Percentiles rank a stretch among this genome's conserved stretches.
These are phyloP conservation scores for Morinoia aosen DNA, from an alignment of 2,888 invertebrate genomes.

Conservation along the genomic window DNA sequence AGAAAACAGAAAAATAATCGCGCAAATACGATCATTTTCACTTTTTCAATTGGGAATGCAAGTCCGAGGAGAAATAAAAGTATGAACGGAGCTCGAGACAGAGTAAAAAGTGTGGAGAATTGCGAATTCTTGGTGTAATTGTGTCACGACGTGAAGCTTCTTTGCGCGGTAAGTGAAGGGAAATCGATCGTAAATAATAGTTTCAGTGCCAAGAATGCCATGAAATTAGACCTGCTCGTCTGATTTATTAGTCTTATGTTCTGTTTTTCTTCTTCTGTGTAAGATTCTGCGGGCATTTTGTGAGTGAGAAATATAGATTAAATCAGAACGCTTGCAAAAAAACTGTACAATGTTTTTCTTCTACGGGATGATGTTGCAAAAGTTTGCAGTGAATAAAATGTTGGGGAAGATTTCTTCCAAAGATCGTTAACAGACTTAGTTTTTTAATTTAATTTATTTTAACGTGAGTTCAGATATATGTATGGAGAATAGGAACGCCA, in stretches of 20 bases:
- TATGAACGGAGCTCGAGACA: neutral
- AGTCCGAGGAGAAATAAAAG: neutral
- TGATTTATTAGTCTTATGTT: neutral
- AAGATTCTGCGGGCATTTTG: neutral
- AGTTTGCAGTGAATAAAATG: too few species aligned
- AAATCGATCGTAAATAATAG: neutral
- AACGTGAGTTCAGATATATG: too few species aligned
- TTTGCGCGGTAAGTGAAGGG: neutral
- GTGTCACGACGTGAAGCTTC: neutral
- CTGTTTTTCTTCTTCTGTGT: neutral
- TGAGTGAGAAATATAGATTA: neutral
- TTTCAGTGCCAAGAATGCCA: neutral
- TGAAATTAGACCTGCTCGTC: neutral
- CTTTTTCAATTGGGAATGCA: neutral
- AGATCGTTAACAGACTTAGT: too few species aligned
- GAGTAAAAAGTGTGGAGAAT: neutral
- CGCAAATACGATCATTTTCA: neutral
- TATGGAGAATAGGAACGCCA: too few species aligned
- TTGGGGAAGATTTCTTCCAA: too few species aligned
- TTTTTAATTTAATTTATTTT: too few species aligned
- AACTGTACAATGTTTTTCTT: too few species aligned
- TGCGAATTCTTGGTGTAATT: neutral
- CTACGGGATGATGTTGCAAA: too few species aligned
- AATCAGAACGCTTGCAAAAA: too few species aligned
- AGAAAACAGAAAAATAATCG: neutral